Evolutionary conservation across 1,140 invertebrate genomes (phyloP), one percentile per base, ranked within the genome.

Genomic region (Neodiprion virginianus): DNA sequence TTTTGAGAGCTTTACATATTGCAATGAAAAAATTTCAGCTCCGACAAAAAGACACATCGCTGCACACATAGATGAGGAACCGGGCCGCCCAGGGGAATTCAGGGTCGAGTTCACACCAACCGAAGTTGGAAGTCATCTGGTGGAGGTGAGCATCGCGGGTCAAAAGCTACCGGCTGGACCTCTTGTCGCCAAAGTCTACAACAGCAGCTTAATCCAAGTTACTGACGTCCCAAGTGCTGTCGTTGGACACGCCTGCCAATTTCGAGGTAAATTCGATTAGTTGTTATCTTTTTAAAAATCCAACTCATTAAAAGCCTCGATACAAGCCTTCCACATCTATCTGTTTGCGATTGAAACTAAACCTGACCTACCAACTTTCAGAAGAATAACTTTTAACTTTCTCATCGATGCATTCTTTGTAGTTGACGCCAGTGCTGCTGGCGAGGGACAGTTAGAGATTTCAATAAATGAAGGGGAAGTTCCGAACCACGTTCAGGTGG

Each of bases 381-480:
- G 5, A 40, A 40, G 28, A 40, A 40, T 40, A 40, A 40, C 28
- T 40, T 40, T 40, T 40, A 40, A 40, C 28, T 40, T 40, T 40
- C 28, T 40, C 28, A 40, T 40, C 28, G 28, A 40, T 40, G 28
- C 28, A 40, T 3, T 40, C 28, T 40, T 91, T 91, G 73, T 87
- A 96, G 97, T 99, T 82, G 97, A 99, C 89, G 97, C 97, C 10
- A 96, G 95, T 83, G 95, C 97, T 82, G 97, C 97, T 69, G 97
- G 97, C 65, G 97, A 99, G 91, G 97, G 97, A 48, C 97, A 98
- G 88, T 91, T 99, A 79, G 97, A 99, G 91, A 99, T 99, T 83
- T 98, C 97, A 74, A 97, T 99, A 84, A 99, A 99, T 85, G 96
- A 99, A 89, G 97, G 97, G 76, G 96, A 98, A 91, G 96, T 99